These are phyloP conservation scores for Paramormyrops hopkinsi DNA, from an alignment of 2,797 vertebrate genomes.

Conservation along the genomic window DNA sequence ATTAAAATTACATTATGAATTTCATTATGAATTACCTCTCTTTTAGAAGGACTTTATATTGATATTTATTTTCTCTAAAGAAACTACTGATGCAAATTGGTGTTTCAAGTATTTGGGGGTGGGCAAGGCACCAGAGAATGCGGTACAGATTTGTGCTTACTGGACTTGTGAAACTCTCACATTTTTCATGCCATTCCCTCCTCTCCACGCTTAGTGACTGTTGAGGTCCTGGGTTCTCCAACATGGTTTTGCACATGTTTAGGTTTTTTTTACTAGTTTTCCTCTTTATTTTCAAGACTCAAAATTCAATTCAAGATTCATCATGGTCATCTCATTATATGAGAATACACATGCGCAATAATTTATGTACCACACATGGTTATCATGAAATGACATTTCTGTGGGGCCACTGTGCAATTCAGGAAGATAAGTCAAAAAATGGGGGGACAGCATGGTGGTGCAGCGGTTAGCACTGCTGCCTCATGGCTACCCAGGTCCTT, in stretches of 20 bases:
- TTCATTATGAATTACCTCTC: neutral
- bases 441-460: too few species aligned
- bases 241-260: neutral
- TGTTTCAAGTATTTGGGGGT: neutral
- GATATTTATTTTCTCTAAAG: neutral
- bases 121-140: neutral
- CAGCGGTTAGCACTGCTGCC: too few species aligned
- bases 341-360: neutral
- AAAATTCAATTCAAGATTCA: neutral
- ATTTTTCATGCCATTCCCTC: neutral
- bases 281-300: neutral
- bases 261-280: neutral
- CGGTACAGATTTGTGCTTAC: neutral
- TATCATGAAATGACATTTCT: neutral
- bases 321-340: neutral
- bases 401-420: too few species aligned
- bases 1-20: neutral
- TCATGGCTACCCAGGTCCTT: too few species aligned
- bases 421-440: too few species aligned
- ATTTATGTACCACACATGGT: neutral
- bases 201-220: neutral
- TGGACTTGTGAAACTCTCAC: neutral
- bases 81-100: neutral
- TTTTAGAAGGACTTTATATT: too few species aligned
- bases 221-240: neutral